Conservation (phyloP, 2,113 vertebrate genomes). For the Raja brachyura region DNA sequence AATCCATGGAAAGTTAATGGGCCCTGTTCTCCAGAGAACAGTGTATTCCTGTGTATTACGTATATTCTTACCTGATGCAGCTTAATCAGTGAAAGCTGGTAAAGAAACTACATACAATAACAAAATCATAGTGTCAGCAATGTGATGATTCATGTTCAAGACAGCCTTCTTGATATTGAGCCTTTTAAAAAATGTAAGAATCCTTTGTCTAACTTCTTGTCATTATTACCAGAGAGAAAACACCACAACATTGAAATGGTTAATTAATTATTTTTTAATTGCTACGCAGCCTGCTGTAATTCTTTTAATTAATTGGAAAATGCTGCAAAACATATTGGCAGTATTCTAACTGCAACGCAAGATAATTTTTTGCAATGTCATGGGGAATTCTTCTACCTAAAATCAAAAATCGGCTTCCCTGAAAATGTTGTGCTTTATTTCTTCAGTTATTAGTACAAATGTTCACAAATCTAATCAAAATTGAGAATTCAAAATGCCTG, state of each 20-base stretch:
- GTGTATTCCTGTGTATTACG: no score
- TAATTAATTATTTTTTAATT: slow-evolving; percentile 45
- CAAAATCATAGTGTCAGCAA: neutral
- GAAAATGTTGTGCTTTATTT: no score
- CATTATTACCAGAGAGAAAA: neutral
- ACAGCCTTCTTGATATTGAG: neutral
- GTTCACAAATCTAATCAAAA: no score
- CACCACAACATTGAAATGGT: slow-evolving; percentile 35
- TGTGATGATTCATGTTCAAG: neutral
- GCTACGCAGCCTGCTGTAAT: slow-evolving; percentile 17
- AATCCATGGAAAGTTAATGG: no score
- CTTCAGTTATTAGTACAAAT: no score
- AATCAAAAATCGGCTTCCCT: no score
- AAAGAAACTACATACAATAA: neutral
- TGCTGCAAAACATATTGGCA: neutral
- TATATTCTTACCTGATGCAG: no score
- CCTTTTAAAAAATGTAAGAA: neutral
- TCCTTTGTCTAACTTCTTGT: neutral
- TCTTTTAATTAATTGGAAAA: slow-evolving; percentile 39
- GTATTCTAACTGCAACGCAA: neutral
- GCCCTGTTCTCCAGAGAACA: no score
- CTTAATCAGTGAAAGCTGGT: neutral
- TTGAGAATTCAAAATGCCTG: no score
- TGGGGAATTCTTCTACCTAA: no score
- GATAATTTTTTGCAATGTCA: neutral